These are phyloP conservation scores for Sciaenops ocellatus DNA, from an alignment of 2,797 vertebrate genomes.

Conservation along the genomic window DNA sequence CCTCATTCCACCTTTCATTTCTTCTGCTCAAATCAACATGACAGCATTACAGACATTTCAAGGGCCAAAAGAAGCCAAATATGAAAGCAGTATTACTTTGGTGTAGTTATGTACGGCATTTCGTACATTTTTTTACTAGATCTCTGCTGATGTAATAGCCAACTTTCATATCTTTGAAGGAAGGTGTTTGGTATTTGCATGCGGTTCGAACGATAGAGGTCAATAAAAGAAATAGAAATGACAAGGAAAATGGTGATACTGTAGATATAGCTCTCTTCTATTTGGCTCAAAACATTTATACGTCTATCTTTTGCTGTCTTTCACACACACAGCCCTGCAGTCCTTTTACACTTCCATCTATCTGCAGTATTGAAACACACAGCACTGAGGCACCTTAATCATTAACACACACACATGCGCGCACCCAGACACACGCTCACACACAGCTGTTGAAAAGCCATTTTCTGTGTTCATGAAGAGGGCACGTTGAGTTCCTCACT, in stretches of 20 bases:
- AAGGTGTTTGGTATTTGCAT: not conserved
- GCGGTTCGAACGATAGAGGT: not conserved
- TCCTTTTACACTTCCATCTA: constrained; percentile 25
- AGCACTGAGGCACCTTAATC: constrained; percentile 21
- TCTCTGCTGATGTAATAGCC: not conserved
- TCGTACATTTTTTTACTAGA: not conserved
- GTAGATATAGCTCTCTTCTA: not conserved
- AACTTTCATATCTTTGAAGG: not conserved
- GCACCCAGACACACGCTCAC: constrained; percentile 24
- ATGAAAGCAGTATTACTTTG: not conserved
- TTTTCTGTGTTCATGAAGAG: constrained; percentile 64
- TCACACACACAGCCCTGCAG: constrained; percentile 21
- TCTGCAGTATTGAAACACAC: constrained; percentile 52
- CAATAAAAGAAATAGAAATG: not conserved
- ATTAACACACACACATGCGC: not conserved
- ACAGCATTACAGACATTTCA: not conserved
- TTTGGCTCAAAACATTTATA: not conserved
- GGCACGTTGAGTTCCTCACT: constrained; percentile 64
- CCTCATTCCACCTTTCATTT: not conserved
- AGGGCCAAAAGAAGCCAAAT: not conserved
- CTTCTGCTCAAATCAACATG: not conserved
- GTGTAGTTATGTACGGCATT: not conserved
- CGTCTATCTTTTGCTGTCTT: not conserved
- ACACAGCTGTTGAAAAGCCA: constrained; percentile 59
- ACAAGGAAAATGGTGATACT: not conserved